These are phyloP conservation scores for Leptestheria dahalacensis DNA, from an alignment of 1,140 invertebrate species.

Conservation along the genomic window DNA sequence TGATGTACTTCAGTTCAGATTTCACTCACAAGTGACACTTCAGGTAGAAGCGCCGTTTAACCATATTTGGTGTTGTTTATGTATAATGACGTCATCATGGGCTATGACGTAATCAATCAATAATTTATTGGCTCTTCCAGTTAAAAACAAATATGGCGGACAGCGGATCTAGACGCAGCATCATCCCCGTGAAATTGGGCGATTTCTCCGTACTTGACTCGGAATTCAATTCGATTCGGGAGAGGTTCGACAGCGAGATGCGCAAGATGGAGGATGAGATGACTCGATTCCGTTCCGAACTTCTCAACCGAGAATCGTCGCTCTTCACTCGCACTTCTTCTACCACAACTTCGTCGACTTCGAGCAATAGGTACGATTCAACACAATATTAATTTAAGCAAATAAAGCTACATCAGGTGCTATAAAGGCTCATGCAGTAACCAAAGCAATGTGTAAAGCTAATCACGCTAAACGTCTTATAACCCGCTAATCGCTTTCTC, in stretches of 20 bases:
- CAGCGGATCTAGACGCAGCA: not conserved
- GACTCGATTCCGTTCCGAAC: conserved; percentile 81
- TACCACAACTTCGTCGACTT: not conserved
- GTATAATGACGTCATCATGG: no score
- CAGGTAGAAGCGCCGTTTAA: no score
- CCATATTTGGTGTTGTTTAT: no score
- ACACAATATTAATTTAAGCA: no score
- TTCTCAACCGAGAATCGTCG: conserved; percentile 80
- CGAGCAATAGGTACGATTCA: conserved; percentile 5
- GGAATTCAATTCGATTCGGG: conserved; percentile 88
- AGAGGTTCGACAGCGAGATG: conserved; percentile 92
- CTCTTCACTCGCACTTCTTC: conserved; percentile 54
- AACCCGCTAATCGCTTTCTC: not conserved
- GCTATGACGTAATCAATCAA: no score
- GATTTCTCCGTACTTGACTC: conserved; percentile 90
- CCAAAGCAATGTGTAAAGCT: not conserved
- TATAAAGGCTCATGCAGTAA: not conserved
- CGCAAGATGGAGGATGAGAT: conserved; percentile 96
- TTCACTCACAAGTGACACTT: no score
- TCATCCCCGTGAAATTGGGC: conserved; percentile 79
- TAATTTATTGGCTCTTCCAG: not conserved
- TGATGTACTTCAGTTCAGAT: no score
- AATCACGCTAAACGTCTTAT: not conserved
- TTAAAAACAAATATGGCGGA: conserved; percentile 1
- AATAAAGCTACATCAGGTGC: no score